Conservation (phyloP, 2,888 invertebrate genomes). For the Pyrgus malvae region DNA sequence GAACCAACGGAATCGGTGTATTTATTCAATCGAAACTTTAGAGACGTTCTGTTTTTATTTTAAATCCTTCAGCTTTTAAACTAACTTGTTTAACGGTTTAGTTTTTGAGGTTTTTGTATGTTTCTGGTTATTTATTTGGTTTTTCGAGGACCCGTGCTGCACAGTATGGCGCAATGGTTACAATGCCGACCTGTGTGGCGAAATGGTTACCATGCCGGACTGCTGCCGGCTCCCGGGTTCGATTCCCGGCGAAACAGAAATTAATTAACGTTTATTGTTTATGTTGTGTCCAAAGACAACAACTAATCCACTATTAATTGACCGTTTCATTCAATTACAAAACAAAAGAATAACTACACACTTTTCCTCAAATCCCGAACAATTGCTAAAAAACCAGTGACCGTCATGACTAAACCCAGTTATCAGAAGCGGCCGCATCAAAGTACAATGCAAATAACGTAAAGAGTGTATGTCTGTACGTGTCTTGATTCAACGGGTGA, state of each 20-base stretch:
- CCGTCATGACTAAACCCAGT: not conserved
- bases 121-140: too few species aligned
- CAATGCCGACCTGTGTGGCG: too few species aligned
- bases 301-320: too few species aligned
- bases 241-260: too few species aligned
- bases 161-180: too few species aligned
- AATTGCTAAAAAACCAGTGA: not conserved
- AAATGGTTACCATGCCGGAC: too few species aligned
- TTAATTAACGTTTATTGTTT: too few species aligned
- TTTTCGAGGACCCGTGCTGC: too few species aligned
- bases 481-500: not conserved
- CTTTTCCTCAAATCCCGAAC: not conserved
- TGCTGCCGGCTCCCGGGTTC: too few species aligned
- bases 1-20: not conserved
- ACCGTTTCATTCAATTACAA: not conserved
- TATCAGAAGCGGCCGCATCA: not conserved
- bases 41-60: slow-evolving; percentile 11
- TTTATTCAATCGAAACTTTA: slow-evolving; percentile 20
- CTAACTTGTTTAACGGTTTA: too few species aligned
- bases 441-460: not conserved
- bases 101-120: too few species aligned
- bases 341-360: not conserved
- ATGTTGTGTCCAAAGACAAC: too few species aligned
- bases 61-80: not conserved
- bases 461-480: not conserved